phyloP scores from a whole-genome alignment of 2,113 vertebrate genomes.

The Arvicanthis niloticus region DNA sequence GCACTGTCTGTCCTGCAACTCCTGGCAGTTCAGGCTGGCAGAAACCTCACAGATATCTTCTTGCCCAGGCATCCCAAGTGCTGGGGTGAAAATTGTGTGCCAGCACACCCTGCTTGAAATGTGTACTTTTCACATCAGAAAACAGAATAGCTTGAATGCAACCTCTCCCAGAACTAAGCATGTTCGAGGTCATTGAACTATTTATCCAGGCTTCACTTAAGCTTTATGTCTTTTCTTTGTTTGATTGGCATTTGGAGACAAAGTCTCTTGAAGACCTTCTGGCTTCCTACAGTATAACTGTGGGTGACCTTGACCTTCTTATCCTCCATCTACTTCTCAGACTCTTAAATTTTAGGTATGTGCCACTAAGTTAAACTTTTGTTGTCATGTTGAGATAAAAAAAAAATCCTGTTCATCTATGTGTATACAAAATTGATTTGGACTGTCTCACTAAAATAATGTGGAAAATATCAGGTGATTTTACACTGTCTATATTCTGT shows the following conservation, averaged over 20 bases:
- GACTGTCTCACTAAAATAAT: background rate
- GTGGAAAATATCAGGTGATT: background rate
- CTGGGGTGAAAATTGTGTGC: background rate
- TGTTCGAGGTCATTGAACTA: no score
- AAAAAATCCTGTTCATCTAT: background rate
- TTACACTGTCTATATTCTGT: background rate
- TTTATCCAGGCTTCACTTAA: no score
- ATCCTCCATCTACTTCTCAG: no score
- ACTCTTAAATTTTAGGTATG: no score
- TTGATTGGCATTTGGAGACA: no score
- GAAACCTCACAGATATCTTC: background rate
- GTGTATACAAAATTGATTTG: background rate
- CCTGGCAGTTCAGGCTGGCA: background rate
- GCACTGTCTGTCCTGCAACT: background rate
- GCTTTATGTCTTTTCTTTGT: no score
- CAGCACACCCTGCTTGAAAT: background rate
- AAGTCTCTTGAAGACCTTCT: no score
- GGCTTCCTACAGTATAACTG: no score
- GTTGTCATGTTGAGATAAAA: background rate
- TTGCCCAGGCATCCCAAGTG: background rate
- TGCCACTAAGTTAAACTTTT: no score
- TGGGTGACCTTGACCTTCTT: no score
- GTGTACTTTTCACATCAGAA: background rate
- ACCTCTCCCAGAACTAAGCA: no score
- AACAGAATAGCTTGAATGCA: no score